Conservation (phyloP, 2,888 invertebrate species). For the Rhynchonema sp. region DNA sequence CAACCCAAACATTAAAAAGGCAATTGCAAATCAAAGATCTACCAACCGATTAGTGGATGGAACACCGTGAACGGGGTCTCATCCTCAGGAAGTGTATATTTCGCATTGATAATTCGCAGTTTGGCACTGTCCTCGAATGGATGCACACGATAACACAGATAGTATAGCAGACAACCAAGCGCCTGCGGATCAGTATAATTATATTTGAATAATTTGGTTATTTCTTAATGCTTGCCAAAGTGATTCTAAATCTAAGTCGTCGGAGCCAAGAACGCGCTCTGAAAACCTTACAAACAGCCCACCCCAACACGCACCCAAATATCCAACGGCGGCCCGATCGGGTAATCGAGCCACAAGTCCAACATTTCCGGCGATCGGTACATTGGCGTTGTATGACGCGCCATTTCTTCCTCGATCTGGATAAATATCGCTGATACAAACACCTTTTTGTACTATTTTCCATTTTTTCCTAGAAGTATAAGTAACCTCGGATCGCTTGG, state of each 20-base stretch:
- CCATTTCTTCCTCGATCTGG: constrained; percentile 28
- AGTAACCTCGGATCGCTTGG: constrained; percentile 59
- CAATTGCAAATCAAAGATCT: too few species aligned
- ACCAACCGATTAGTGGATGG: constrained; percentile 60
- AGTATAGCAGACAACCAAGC: constrained; percentile 78
- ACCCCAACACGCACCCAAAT: constrained; percentile 71
- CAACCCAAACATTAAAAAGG: too few species aligned
- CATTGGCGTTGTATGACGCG: constrained; percentile 45
- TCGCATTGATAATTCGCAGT: constrained; percentile 82
- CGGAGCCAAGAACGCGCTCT: too few species aligned
- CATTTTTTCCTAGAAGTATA: not conserved
- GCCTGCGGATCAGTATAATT: too few species aligned
- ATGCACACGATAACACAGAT: constrained; percentile 73
- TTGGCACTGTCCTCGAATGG: constrained; percentile 87
- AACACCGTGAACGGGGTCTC: constrained; percentile 63
- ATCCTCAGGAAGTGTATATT: constrained; percentile 60
- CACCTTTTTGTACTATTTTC: not conserved
- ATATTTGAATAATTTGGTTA: too few species aligned
- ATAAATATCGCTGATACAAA: constrained; percentile 1
- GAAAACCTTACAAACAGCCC: too few species aligned
- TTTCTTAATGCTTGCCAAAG: too few species aligned
- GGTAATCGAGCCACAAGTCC: constrained; percentile 86
- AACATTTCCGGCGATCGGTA: constrained; percentile 96
- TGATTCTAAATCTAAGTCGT: too few species aligned
- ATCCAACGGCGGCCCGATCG: constrained; percentile 71